phyloP scores from a whole-genome alignment of 2,113 vertebrate genomes.

The Prunella himalayana region DNA sequence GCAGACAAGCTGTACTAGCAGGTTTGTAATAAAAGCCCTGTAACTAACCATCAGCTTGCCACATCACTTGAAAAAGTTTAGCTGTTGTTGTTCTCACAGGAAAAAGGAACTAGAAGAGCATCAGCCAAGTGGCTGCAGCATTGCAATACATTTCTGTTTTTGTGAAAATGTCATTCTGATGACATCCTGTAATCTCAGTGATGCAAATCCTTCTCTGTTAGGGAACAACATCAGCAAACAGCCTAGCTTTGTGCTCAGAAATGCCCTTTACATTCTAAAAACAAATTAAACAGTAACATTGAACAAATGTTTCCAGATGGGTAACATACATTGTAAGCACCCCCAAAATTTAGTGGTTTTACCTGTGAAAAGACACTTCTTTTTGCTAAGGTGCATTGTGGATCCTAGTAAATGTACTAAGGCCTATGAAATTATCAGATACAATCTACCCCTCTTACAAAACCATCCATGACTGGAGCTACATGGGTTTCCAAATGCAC shows the following conservation, averaged over 20 bases:
- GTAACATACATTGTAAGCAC: neutral
- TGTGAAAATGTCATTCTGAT: neutral
- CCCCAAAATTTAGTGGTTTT: neutral
- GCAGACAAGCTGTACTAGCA: neutral
- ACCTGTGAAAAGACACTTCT: neutral
- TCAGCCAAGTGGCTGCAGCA: neutral
- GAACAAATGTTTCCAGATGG: neutral
- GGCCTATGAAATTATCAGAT: neutral
- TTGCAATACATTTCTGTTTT: conserved; percentile 19
- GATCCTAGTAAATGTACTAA: neutral
- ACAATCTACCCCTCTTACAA: neutral
- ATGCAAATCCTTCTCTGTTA: neutral
- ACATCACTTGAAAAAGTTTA: neutral
- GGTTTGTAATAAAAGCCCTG: neutral
- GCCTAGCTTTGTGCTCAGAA: neutral
- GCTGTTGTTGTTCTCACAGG: neutral
- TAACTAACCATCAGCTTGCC: neutral
- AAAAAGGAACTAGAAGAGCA: neutral
- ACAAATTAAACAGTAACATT: neutral
- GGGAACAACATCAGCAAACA: neutral
- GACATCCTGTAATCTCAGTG: neutral
- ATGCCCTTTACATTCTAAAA: neutral
- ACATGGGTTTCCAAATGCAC: neutral
- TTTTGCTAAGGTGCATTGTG: neutral
- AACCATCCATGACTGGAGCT: neutral